Evolutionary conservation across 2,113 vertebrate species (phyloP).

Genomic region (Benitochromis conjunctus): DNA sequence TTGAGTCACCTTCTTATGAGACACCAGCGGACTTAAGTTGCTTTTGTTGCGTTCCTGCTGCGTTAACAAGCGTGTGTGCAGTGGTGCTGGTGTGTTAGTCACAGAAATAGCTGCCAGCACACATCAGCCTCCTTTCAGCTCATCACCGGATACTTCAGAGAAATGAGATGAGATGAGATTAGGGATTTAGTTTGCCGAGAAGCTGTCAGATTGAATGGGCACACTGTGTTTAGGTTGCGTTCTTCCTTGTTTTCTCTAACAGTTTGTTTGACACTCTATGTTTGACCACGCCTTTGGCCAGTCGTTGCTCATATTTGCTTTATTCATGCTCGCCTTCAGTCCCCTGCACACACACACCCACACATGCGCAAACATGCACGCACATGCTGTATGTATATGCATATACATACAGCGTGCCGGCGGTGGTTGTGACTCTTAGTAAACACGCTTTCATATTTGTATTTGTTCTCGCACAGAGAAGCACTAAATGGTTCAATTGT

Average conservation of each 20-base stretch:
- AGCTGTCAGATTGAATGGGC: slow-evolving; percentile 47
- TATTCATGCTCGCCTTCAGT: slow-evolving; percentile 19
- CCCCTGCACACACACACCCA: slow-evolving; percentile 2
- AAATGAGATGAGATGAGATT: slow-evolving; percentile 53
- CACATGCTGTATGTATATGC: fast-evolving
- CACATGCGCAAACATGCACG: not conserved
- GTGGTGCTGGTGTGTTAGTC: slow-evolving; percentile 12
- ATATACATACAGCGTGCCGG: not conserved
- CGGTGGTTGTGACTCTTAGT: slow-evolving; percentile 7
- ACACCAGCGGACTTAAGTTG: not conserved
- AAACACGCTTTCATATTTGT: slow-evolving; percentile 38
- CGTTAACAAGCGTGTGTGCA: not conserved
- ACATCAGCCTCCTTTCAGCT: slow-evolving; percentile 55
- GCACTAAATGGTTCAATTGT: not conserved
- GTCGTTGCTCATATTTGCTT: slow-evolving; percentile 29
- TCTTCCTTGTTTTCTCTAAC: not conserved
- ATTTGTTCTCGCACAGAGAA: not conserved
- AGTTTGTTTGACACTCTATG: not conserved
- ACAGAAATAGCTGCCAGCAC: slow-evolving; percentile 42
- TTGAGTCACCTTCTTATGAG: not conserved
- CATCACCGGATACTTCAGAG: slow-evolving; percentile 57
- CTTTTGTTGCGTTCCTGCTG: not conserved
- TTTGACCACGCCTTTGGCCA: slow-evolving; percentile 37
- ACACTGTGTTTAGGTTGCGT: slow-evolving; percentile 16
- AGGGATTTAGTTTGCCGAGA: slow-evolving; percentile 50